Percentiles rank a stretch among this genome's conserved stretches.
Evolutionary conservation across 2,888 invertebrate species (phyloP).

Genomic region (Diloba caeruleocephala): DNA sequence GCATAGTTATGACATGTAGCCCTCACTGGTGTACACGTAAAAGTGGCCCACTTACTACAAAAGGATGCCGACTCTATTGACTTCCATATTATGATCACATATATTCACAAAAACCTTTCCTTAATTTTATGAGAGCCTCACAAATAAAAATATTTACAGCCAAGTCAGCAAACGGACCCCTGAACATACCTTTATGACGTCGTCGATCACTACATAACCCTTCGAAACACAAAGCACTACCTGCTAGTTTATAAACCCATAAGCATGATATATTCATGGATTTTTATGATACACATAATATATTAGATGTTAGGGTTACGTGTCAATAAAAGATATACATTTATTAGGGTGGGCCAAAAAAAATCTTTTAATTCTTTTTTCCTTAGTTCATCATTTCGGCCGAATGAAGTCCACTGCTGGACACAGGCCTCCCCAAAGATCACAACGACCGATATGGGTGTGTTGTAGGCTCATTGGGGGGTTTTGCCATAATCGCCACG

Average conservation of each 20-base stretch:
- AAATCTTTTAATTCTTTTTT: no score
- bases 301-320: conserved; percentile 20
- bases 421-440: no score
- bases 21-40: no score
- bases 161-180: conserved; percentile 56
- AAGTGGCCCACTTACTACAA: no score
- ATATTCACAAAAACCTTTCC: conserved; percentile 4
- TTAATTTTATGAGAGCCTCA: conserved; percentile 26
- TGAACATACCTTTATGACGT: conserved; percentile 57
- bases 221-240: conserved; percentile 55
- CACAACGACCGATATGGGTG: no score
- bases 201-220: conserved; percentile 61
- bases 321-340: neutral
- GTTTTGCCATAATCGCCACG: no score
- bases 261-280: conserved; percentile 60
- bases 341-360: no score
- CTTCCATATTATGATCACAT: neutral
- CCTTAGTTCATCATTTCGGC: no score
- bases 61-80: no score
- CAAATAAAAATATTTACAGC: conserved; percentile 47
- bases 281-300: conserved; percentile 55
- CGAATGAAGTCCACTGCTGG: no score
- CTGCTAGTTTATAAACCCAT: conserved; percentile 58
- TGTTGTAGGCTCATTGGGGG: no score
- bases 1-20: no score